Evolutionary conservation across 1,140 invertebrate species (phyloP), one percentile per base, ranked within the genome.

Genomic region (Bombus confusus): DNA sequence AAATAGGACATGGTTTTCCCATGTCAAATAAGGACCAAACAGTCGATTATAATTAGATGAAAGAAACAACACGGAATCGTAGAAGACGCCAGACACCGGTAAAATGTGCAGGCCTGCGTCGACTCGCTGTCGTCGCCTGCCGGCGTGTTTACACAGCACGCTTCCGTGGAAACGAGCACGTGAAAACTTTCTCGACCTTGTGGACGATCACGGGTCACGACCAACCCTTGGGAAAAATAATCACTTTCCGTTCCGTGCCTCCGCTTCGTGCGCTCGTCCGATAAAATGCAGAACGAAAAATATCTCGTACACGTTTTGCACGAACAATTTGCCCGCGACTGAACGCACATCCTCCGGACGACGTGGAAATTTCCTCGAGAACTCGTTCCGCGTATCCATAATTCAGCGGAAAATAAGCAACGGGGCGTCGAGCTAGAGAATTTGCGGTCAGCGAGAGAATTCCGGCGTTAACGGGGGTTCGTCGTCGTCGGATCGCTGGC

Each of bases 141-240:
- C 31, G 47, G 37, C 47, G 66, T 89, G 88, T 90, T 89, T 87
- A 87, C 80, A 78, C 80, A 81, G 73, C 43, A 64, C 47, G 76
- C 72, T 84, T 87, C 80, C 85, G 85, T 84, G 80, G 85, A 89
- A 88, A 90, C 85, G 76, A 74, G 78, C 74, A 80, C 81, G 86
- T 82, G 88, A 87, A 90, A 82, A 87, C 81, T 85, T 90, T 87
- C 86, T 80, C 81, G 78, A 82, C 80, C 88, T 87, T 89, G 77
- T 34, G 47, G 37, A 47, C 72, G 43, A 18, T 8, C 25, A 9
- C 18, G 37, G 71, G 57, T 59, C 25, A 47, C 39, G 39, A 52
- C 28, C 13, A 37, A 31, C 10, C 28, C 57, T 31, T 39, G 69
- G 37, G 25, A 43, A 47, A 74, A 74, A 47, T n/a, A 74, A 74